Conservation (phyloP, 1,140 invertebrate species). For the Zaprionus ornatus region DNA sequence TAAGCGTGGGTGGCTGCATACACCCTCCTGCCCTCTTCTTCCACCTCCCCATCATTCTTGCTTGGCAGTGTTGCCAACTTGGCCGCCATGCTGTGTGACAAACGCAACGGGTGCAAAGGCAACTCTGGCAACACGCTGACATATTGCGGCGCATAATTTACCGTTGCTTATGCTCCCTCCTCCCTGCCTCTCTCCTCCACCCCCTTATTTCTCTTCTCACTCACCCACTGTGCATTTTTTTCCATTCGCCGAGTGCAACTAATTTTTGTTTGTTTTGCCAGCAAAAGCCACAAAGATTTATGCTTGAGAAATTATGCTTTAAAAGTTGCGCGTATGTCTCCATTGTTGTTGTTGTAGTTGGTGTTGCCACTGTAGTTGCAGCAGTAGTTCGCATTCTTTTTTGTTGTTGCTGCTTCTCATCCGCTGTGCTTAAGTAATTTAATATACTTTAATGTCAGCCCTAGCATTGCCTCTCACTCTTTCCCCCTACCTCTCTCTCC, state of each 20-base stretch:
- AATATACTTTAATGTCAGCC: constrained; percentile 73
- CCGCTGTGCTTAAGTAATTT: constrained; percentile 72
- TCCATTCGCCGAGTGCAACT: constrained; percentile 71
- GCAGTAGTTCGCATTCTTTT: not conserved
- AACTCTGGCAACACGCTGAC: constrained; percentile 66
- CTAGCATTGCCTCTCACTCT: constrained; percentile 8
- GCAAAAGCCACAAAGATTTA: constrained; percentile 77
- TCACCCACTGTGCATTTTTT: constrained; percentile 4
- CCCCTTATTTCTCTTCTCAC: not conserved
- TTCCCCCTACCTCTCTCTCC: constrained; percentile 6
- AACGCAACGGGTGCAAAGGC: constrained; percentile 69
- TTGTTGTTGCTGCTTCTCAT: constrained; percentile 33
- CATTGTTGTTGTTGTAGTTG: constrained; percentile 11
- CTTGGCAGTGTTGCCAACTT: constrained; percentile 27
- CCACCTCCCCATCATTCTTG: not conserved
- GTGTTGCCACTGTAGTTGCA: constrained; percentile 1
- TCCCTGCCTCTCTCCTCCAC: constrained; percentile 9
- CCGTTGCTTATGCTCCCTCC: constrained; percentile 56
- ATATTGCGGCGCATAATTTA: constrained; percentile 79
- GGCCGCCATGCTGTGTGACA: constrained; percentile 69
- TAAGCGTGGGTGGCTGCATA: constrained; percentile 56
- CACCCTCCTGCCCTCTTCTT: not conserved
- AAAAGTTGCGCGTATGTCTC: constrained; percentile 74
- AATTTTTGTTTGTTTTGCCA: constrained; percentile 74
- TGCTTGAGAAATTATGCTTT: constrained; percentile 76